Evolutionary conservation across 2,797 vertebrate species (phyloP).

Genomic region (Emydoidea blandingii): DNA sequence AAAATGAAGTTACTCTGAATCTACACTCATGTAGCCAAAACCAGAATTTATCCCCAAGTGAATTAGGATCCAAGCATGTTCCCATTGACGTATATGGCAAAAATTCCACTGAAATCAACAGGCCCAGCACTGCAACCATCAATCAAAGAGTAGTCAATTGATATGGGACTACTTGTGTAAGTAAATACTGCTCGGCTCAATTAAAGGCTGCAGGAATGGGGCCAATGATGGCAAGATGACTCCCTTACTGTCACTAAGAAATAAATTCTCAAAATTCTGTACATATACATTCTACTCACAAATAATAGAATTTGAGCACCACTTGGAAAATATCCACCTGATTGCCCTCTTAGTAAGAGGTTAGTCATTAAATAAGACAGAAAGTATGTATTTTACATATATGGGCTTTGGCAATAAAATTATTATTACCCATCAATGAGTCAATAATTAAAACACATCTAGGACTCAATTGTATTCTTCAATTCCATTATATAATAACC

Average conservation of each 20-base stretch:
- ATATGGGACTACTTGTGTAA: neutral
- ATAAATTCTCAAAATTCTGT: neutral
- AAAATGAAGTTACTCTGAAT: slow-evolving; percentile 28
- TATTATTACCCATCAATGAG: neutral
- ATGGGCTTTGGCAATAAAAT: neutral
- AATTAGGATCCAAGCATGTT: slow-evolving; percentile 43
- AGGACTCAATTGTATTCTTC: neutral
- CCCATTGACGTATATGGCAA: neutral
- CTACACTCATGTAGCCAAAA: neutral
- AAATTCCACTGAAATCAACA: slow-evolving; percentile 47
- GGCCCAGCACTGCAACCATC: neutral
- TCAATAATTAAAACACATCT: neutral
- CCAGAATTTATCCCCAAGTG: slow-evolving; percentile 5
- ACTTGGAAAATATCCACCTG: neutral
- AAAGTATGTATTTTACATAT: neutral
- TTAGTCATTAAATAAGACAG: neutral
- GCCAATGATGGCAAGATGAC: neutral
- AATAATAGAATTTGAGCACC: slow-evolving; percentile 48
- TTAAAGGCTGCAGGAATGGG: neutral
- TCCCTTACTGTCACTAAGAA: neutral
- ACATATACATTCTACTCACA: slow-evolving; percentile 26
- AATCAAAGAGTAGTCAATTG: slow-evolving; percentile 10
- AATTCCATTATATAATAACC: neutral
- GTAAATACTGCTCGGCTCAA: neutral
- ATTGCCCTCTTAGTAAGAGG: neutral